Evolutionary conservation across 2,797 vertebrate species (phyloP).

Genomic region (Limnodromus scolopaceus): DNA sequence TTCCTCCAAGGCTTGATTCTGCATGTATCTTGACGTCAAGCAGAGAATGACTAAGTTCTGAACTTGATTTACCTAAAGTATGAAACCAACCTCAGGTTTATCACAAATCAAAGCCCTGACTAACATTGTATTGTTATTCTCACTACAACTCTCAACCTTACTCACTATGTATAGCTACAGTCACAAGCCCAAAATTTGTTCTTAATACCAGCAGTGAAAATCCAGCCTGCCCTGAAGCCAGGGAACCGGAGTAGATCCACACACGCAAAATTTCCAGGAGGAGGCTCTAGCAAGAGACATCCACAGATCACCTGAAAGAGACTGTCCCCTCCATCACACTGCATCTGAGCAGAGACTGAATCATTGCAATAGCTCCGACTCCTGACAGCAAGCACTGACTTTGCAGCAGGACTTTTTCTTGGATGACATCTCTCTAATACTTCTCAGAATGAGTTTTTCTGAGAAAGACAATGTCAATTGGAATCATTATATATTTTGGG

Average conservation of each 20-base stretch:
- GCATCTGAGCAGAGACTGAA: neutral
- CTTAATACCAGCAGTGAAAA: neutral
- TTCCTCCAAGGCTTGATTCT: neutral
- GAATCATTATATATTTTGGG: neutral
- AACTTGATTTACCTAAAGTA: neutral
- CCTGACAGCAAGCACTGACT: neutral
- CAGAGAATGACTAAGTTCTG: neutral
- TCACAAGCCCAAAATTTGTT: neutral
- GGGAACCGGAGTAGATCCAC: neutral
- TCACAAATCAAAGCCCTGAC: neutral
- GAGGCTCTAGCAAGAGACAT: neutral
- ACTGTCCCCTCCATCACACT: neutral
- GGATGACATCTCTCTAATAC: neutral
- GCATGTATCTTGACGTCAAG: neutral
- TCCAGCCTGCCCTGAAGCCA: neutral
- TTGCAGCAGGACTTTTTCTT: neutral
- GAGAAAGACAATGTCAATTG: neutral
- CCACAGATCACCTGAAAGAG: neutral
- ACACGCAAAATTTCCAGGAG: neutral
- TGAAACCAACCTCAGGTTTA: neutral
- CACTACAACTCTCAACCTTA: neutral
- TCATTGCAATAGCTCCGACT: neutral
- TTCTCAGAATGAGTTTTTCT: neutral
- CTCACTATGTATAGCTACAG: neutral
- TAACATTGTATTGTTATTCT: neutral